Base-by-base conservation (phyloP, 1,140 invertebrate species). In the Colletes gigas region DNA sequence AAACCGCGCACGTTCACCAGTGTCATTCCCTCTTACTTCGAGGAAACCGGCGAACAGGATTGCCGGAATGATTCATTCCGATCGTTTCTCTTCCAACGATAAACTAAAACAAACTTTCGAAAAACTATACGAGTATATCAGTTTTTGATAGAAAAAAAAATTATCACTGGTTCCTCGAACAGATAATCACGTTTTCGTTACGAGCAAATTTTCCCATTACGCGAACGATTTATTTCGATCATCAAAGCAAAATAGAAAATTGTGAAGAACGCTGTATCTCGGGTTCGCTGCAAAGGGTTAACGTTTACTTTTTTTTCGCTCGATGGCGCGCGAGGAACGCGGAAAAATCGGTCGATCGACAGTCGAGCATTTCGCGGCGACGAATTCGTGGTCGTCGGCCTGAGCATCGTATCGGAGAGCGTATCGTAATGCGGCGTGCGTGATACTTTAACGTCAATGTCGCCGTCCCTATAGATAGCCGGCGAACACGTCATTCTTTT, bases 401-500 rank as follows among this genome's bases (percentile, higher is more conserved):
- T 1, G 60, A 4, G 14, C 19, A 44, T 47, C 39, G 21, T 47
- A 50, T 17, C n/a, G 52, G 19, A 66, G 66, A 54, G 14, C 65
- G 71, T 47, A 67, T 69, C 70, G 7, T 55, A 63, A 85, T 62
- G 60, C 70, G 69, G 54, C 71, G 54, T 81, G 83, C 78, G 85
- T 86, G 82, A 84, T 82, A 87, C 86, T 84, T 87, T 82, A 83
- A 86, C 82, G 78, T 86, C 84, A 86, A 84, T 87, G 73, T 83
- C 75, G 74, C 81, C 74, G 82, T 91, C 90, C 90, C 86, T 91
- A 89, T 92, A 87, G 88, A 92, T 92, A 92, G 90, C 83, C 87
- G 84, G 89, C 81, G 89, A 91, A 92, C 91, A 92, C 91, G 91
- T 92, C 91, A 92, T 92, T 89, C 91, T 92, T 92, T 92, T 92